A percentile compares a stretch with the other conserved stretches of the same genome.
Evolutionary conservation across 2,888 invertebrate genomes (phyloP).

Genomic region (Andrena hattorfiana): DNA sequence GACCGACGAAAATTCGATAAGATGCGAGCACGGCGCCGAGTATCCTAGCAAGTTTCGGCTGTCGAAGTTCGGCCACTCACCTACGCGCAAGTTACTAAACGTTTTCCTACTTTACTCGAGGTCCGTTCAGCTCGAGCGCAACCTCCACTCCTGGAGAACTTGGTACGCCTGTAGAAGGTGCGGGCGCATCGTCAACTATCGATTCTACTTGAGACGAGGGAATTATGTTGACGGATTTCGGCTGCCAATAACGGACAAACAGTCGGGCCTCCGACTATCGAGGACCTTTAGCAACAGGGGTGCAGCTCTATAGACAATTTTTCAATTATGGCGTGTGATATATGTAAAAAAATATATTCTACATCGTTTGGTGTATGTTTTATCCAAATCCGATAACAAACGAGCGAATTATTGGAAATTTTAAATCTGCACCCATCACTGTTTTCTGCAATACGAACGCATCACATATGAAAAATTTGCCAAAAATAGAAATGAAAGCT

Average conservation of each 20-base stretch:
- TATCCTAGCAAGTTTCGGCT: constrained; percentile 21
- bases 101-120: constrained; percentile 24
- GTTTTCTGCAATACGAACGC: too few relatives aligned
- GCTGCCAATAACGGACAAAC: background rate
- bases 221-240: constrained; percentile 2
- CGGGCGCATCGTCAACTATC: background rate
- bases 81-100: constrained; percentile 34
- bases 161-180: background rate
- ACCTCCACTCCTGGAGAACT: constrained; percentile 5
- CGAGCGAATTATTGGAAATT: too few relatives aligned
- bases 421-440: too few relatives aligned
- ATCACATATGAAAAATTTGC: too few relatives aligned
- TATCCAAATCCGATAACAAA: too few relatives aligned
- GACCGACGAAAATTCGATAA: constrained; percentile 39
- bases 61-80: constrained; percentile 31
- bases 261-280: too few relatives aligned
- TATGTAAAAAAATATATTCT: too few relatives aligned
- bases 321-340: too few relatives aligned
- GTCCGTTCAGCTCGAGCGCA: constrained; percentile 26
- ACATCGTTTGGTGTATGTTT: too few relatives aligned
- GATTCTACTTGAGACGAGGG: background rate
- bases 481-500: too few relatives aligned
- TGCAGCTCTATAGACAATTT: too few relatives aligned
- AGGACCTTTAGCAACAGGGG: too few relatives aligned
- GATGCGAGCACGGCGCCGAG: constrained; percentile 26